A percentile compares a stretch with the other conserved stretches of the same genome.
Evolutionary conservation across 1,140 invertebrate species (phyloP).

Genomic region (Papilio dardanus): DNA sequence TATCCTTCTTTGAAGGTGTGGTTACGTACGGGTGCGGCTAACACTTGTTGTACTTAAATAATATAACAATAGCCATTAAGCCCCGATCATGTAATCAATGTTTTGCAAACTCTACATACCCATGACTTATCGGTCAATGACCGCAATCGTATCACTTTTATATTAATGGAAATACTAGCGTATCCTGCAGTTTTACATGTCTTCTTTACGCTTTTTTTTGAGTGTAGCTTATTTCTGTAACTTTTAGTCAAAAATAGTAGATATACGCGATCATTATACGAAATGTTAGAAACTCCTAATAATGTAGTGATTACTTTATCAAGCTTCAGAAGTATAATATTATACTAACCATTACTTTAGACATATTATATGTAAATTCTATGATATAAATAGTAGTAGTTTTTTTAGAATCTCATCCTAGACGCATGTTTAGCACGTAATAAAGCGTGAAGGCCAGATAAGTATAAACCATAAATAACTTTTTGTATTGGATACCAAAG

Average conservation of each 20-base stretch:
- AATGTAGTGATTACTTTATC: too few species aligned
- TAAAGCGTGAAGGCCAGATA: neutral
- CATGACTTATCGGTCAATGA: neutral
- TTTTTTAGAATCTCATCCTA: neutral
- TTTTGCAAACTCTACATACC: constrained; percentile 11
- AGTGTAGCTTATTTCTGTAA: too few species aligned
- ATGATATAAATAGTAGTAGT: neutral
- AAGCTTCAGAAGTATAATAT: too few species aligned
- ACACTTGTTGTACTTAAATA: neutral
- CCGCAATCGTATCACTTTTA: neutral
- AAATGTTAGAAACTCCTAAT: too few species aligned
- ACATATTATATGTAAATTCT: neutral
- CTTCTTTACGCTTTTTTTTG: too few species aligned
- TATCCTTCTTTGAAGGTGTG: neutral
- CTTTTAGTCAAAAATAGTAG: too few species aligned
- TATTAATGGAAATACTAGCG: neutral
- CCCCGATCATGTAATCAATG: constrained; percentile 2
- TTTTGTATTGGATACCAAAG: constrained; percentile 25
- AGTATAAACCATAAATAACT: neutral
- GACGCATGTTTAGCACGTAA: neutral
- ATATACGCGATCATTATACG: too few species aligned
- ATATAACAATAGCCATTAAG: constrained; percentile 13
- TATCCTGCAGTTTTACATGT: neutral
- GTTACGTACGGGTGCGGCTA: neutral
- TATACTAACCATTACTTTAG: too few species aligned